Evolutionary conservation across 2,888 invertebrate species (phyloP).

Genomic region (Tetrapedia diversipes): DNA sequence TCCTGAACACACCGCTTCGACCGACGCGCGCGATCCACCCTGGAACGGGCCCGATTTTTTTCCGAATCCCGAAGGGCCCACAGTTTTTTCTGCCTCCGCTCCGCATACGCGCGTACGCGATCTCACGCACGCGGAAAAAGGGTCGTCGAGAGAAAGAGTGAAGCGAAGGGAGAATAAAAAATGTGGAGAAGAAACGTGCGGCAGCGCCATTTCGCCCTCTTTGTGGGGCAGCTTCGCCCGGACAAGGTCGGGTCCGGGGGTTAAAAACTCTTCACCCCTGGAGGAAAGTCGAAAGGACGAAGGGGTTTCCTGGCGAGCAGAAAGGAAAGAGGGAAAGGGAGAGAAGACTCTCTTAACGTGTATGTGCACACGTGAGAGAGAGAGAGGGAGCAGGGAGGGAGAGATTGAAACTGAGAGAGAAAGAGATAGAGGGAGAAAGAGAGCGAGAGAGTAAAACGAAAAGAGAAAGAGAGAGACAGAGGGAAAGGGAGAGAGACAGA

Average conservation of each 20-base stretch:
- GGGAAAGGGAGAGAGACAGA: neutral
- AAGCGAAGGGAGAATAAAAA: no score
- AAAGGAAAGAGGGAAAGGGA: constrained; percentile 45
- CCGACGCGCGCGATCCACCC: constrained; percentile 28
- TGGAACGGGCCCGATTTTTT: constrained; percentile 56
- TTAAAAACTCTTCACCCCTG: constrained; percentile 75
- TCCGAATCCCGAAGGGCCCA: constrained; percentile 10
- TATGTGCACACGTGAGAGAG: no score
- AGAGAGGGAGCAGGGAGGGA: no score
- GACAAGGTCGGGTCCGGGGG: constrained; percentile 60
- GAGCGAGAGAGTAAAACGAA: no score
- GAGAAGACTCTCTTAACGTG: no score
- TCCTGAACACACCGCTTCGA: constrained; percentile 7
- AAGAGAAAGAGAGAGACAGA: neutral
- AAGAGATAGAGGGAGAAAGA: no score
- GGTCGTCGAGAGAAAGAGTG: constrained; percentile 9
- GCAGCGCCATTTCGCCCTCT: constrained; percentile 70
- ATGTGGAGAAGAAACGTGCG: neutral
- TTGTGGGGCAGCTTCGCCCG: constrained; percentile 64
- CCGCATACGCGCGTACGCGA: constrained; percentile 21
- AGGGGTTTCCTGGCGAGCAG: constrained; percentile 53
- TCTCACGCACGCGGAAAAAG: no score
- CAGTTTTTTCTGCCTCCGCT: constrained; percentile 34
- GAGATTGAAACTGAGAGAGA: no score
- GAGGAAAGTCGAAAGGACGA: constrained; percentile 62